Evolutionary conservation across 2,888 invertebrate genomes (phyloP), one percentile per base, ranked within the genome.

Genomic region (Nephrotoma guestfalica): DNA sequence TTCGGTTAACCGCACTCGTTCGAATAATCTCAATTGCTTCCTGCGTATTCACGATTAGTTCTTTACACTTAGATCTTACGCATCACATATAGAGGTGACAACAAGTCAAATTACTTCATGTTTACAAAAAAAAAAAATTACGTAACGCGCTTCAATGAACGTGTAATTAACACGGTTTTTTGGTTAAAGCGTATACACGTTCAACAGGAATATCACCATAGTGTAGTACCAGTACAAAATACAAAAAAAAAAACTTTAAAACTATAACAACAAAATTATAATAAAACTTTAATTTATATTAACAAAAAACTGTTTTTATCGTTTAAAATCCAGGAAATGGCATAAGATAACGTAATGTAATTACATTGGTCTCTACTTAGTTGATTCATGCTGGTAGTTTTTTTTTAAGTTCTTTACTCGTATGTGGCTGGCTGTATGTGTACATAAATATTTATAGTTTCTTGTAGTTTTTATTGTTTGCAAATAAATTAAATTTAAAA

Each of bases 271-370:
- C 18, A 41, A 84, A 84, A 83, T 41, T 71, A 71, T 71, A 71
- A 41, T 84, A 86, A 45, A 86, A 45, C 15, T 86, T 86, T 45
- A 45, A 86, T 86, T 86, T 45, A 30, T 45, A 43, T 86, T 42
- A 43, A 41, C 41, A 84, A 84, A 41, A 84, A 41, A 83, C 41
- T 84, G 84, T 84, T 87, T 86, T 87, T 88, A 88, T 88, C 88
- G 88, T 86, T 85, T 88, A 87, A 88, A 88, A 88, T 88, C 88
- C 88, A 88, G 88, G 88, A 88, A 88, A 88, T 88, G 88, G 88
- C 88, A 88, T 86, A 47, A 88, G 88, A 88, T 88, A 88, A 88
- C 88, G 87, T 87, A 86, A 87, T 87, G 87, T 87, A 88, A 87
- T 88, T 88, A 88, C 88, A 88, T 87, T 88, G 87, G 87, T 87